Conservation (phyloP, 2,888 invertebrate genomes). For the Troides aeacus region DNA sequence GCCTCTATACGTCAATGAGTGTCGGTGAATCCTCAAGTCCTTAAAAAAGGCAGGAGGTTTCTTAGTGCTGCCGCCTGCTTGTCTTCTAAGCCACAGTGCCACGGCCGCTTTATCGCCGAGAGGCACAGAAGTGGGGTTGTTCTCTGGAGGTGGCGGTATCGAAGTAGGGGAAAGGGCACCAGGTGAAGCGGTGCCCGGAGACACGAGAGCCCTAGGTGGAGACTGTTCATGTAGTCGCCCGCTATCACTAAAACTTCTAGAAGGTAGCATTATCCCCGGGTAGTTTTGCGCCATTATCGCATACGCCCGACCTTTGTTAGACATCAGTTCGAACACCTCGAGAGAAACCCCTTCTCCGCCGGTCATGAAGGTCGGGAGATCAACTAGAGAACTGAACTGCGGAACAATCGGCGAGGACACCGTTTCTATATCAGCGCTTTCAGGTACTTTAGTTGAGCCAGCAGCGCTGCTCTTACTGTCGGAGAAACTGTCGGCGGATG, state of each 20-base stretch:
- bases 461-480: conserved; percentile 84
- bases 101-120: conserved; percentile 72
- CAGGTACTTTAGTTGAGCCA: conserved; percentile 73
- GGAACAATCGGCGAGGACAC: conserved; percentile 67
- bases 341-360: conserved; percentile 88
- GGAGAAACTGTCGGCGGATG: conserved; percentile 85
- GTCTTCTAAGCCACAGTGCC: conserved; percentile 79
- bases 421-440: conserved; percentile 58
- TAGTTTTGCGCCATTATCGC: conserved; percentile 87
- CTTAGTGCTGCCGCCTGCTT: conserved; percentile 65
- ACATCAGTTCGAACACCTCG: conserved; percentile 87
- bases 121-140: conserved; percentile 42
- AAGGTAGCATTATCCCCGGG: conserved; percentile 85
- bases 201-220: conserved; percentile 57
- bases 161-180: conserved; percentile 54
- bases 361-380: conserved; percentile 90
- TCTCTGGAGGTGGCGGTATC: conserved; percentile 42
- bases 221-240: conserved; percentile 68
- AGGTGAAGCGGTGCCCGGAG: conserved; percentile 51
- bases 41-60: conserved; percentile 85
- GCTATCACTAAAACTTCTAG: conserved; percentile 86
- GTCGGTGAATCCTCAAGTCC: conserved; percentile 86
- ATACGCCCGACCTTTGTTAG: conserved; percentile 84
- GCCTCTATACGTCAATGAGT: conserved; percentile 90
- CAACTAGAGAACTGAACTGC: conserved; percentile 89